Conservation (phyloP, 2,113 vertebrate genomes). For the Symphodus melops region DNA sequence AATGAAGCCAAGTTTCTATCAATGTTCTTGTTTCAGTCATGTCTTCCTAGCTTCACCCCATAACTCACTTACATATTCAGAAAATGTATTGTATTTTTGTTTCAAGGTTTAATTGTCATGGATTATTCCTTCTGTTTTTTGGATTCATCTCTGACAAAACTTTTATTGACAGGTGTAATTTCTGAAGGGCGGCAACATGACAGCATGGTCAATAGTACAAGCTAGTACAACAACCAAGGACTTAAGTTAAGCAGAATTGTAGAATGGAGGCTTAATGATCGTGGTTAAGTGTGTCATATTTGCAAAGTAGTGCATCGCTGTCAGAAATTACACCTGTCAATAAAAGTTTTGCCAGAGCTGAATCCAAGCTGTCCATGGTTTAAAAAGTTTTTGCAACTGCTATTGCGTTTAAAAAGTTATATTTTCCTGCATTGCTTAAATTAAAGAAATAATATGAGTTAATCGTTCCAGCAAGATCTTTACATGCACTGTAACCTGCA, state of each 20-base stretch:
- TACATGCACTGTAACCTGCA: too few relatives aligned
- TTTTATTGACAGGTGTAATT: neutral
- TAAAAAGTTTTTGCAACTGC: too few relatives aligned
- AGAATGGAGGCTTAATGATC: neutral
- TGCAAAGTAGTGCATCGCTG: too few relatives aligned
- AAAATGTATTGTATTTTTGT: constrained; percentile 10
- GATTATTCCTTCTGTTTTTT: neutral
- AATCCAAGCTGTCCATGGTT: too few relatives aligned
- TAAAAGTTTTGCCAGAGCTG: neutral
- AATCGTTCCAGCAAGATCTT: too few relatives aligned
- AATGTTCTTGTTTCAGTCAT: neutral
- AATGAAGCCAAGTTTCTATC: constrained; percentile 14
- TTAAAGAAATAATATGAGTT: too few relatives aligned
- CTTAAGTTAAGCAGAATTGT: neutral
- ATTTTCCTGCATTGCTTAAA: too few relatives aligned
- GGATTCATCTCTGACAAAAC: neutral
- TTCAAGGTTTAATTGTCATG: neutral
- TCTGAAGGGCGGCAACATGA: constrained; percentile 1
- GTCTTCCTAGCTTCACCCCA: constrained; percentile 5
- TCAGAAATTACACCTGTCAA: neutral
- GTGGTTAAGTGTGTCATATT: neutral
- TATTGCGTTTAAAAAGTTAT: too few relatives aligned
- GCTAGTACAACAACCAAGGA: constrained; percentile 8
- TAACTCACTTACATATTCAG: neutral
- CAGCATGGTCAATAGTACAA: neutral